phyloP scores from a whole-genome alignment of 2,888 invertebrate species.

The Leptinotarsa haldemani region DNA sequence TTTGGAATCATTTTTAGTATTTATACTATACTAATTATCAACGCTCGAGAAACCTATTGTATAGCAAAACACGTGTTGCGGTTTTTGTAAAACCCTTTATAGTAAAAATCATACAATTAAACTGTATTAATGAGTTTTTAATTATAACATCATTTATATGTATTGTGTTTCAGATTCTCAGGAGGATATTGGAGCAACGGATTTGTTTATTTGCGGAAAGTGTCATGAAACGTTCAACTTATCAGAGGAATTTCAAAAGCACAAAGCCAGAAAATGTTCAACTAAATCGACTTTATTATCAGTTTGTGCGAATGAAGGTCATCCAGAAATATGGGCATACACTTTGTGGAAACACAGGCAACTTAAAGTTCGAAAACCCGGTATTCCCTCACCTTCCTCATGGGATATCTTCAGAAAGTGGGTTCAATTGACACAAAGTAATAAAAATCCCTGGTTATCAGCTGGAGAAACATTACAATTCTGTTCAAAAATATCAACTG shows the following conservation, averaged over 20 bases:
- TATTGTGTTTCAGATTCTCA: constrained; percentile 73
- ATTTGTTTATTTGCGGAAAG: constrained; percentile 86
- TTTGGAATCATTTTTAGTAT: too few relatives aligned
- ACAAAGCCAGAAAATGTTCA: constrained; percentile 71
- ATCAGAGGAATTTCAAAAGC: constrained; percentile 81
- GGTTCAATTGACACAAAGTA: constrained; percentile 81
- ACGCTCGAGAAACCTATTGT: too few relatives aligned
- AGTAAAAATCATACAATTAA: too few relatives aligned
- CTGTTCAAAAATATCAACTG: constrained; percentile 75
- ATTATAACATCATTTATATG: too few relatives aligned
- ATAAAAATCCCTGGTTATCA: constrained; percentile 82
- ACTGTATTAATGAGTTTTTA: too few relatives aligned
- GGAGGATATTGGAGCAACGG: constrained; percentile 79
- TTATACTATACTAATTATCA: too few relatives aligned
- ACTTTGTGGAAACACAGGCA: constrained; percentile 81
- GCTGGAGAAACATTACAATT: constrained; percentile 83
- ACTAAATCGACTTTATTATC: constrained; percentile 74
- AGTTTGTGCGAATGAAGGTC: constrained; percentile 76
- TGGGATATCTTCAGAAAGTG: constrained; percentile 88
- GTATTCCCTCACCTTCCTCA: not conserved
- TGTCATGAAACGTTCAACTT: constrained; percentile 85
- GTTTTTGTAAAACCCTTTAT: too few relatives aligned
- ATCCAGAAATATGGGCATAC: constrained; percentile 89
- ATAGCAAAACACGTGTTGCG: too few relatives aligned
- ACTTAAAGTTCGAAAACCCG: constrained; percentile 69